Base-by-base conservation (phyloP, 2,797 vertebrate genomes). In the Avahi laniger region DNA sequence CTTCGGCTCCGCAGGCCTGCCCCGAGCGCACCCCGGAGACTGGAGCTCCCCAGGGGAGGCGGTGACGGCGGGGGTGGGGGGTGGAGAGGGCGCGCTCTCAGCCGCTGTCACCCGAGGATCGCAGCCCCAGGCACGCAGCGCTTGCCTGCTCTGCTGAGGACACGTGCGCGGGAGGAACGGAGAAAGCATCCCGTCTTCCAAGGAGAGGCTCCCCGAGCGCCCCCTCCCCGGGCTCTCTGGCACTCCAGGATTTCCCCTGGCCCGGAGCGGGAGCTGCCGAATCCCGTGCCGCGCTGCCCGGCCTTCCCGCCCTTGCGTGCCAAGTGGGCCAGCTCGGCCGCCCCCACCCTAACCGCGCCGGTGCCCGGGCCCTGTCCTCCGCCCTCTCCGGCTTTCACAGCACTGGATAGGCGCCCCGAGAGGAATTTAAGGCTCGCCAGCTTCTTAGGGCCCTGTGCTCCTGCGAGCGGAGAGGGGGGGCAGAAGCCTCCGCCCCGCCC, bases 121-220 rank as follows among this genome's bases (percentile, higher is more conserved):
- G 76, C 87, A 93, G 92, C 89, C 87, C 76, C 59, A 73, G 93
- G 95, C 92, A 72, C 86, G 79, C 69, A 63, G 83, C 79, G 79
- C 72, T 94, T 33, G 95, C 91, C 43, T 70, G 93, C 94, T 80
- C 73, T 43, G 96, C 81, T 15, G 57, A 88, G 90, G 87, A 97
- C 97, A 97, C 94, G 97, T 97, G 97, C 96, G 90, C 90, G 1
- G 86, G 86, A 96, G 93, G 81, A 92, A 88, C 41, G 9, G 89
- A 89, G 83, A 95, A 79, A 93, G 90, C 97, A 90, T 92, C 87
- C 80, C 48, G 84, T 81, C 93, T 96, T 76, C 83, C 82, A 33
- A 89, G 52, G 89, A 96, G 65, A 93, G 73, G 79, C 70, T 97
- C 93, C 75, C 30, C 18, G 69, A 76, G 92, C 63, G 54, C 67